These are phyloP conservation scores for Sebastes taczanowskii DNA, from an alignment of 2,797 vertebrate species.

Conservation along the genomic window DNA sequence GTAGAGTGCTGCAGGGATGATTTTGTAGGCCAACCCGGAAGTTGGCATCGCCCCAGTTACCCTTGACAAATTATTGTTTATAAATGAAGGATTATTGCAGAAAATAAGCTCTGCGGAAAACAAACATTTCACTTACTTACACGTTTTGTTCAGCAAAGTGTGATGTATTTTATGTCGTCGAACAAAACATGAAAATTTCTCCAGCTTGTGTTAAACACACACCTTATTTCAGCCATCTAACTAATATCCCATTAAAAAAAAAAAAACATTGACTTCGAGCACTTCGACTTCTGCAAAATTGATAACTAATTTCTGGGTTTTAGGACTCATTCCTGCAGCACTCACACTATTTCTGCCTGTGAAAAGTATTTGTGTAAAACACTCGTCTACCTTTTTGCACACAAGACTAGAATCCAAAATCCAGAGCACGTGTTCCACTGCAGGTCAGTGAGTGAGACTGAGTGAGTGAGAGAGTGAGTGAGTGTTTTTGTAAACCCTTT, in stretches of 20 bases:
- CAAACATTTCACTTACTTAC: neutral
- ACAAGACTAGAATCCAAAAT: conserved; percentile 42
- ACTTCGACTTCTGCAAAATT: neutral
- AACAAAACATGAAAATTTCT: too few relatives aligned
- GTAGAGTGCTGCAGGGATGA: neutral
- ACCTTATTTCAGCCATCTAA: neutral
- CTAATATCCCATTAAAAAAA: neutral
- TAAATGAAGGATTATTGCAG: neutral
- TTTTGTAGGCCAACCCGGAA: neutral
- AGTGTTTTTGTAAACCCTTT: conserved; percentile 29
- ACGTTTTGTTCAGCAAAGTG: neutral
- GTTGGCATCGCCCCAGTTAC: neutral
- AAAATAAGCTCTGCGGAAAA: neutral
- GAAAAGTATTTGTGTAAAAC: neutral
- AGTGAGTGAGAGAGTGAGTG: neutral
- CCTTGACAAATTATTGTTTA: neutral
- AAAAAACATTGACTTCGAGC: neutral
- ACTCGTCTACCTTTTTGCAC: conserved; percentile 26
- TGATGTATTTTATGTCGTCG: too few relatives aligned
- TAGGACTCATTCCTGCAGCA: neutral
- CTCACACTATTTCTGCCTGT: neutral
- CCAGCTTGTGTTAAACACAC: too few relatives aligned
- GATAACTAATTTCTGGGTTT: neutral
- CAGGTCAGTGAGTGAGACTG: conserved; percentile 70
- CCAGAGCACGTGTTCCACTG: conserved; percentile 58